Evolutionary conservation across 92 coral and sea anemone genomes (phyloP).

Genomic region (Parazoanthus darwini): DNA sequence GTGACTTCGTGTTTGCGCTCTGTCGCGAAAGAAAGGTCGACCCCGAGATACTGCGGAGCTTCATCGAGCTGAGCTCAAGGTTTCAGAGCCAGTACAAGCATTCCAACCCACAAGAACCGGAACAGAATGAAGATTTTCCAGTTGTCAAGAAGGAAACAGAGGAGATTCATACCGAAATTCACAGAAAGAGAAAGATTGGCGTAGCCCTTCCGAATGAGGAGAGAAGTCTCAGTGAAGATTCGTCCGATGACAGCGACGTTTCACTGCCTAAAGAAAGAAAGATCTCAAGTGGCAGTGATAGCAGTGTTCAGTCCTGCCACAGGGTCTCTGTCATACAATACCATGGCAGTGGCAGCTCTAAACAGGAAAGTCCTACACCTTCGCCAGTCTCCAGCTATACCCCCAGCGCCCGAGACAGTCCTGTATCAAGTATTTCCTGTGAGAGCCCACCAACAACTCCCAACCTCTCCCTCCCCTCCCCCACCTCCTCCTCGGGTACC

Average conservation of each 20-base stretch:
- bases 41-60: slow-evolving; percentile 33
- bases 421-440: slow-evolving; percentile 27
- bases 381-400: slow-evolving; percentile 37
- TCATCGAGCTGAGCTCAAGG: slow-evolving; percentile 27
- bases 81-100: slow-evolving; percentile 12
- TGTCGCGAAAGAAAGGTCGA: slow-evolving; percentile 31
- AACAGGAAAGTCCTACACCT: slow-evolving; percentile 37
- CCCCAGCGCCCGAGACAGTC: slow-evolving; percentile 43
- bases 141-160: slow-evolving; percentile 14
- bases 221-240: not conserved
- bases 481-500: slow-evolving; percentile 8
- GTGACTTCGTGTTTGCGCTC: slow-evolving; percentile 32
- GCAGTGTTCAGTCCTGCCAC: slow-evolving; percentile 54
- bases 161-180: not conserved
- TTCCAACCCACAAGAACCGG: not conserved
- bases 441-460: slow-evolving; percentile 44
- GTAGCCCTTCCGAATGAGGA: not conserved
- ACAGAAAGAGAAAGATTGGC: slow-evolving; percentile 20
- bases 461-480: slow-evolving; percentile 22
- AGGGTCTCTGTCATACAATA: slow-evolving; percentile 85
- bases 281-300: slow-evolving; percentile 29
- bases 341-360: slow-evolving; percentile 54
- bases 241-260: not conserved
- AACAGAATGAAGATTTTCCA: not conserved
- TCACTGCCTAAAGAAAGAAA: slow-evolving; percentile 21